Percentiles rank a stretch among this genome's conserved stretches.
Conservation (phyloP, 2,888 invertebrate species). For the Orchestes rusci region DNA sequence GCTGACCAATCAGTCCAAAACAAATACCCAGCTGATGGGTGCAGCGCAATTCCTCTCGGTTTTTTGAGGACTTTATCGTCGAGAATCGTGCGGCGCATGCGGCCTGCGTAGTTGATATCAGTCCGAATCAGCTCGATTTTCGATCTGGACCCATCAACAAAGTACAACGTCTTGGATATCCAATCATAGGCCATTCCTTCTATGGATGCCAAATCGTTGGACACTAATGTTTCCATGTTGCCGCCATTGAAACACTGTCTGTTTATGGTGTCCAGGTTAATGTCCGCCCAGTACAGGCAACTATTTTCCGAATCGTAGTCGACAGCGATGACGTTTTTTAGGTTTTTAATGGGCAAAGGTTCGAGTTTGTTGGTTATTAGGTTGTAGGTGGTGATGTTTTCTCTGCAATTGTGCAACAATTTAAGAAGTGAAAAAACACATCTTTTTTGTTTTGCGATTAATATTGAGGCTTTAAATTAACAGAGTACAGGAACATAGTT, state of each 20-base stretch:
- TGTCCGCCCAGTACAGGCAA: constrained; percentile 86
- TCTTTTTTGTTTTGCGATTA: no score
- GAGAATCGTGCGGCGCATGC: constrained; percentile 72
- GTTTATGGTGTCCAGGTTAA: constrained; percentile 68
- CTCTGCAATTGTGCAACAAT: no score
- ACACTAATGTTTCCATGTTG: constrained; percentile 60
- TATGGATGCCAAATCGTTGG: constrained; percentile 67
- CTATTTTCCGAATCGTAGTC: constrained; percentile 80
- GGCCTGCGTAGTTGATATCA: constrained; percentile 53
- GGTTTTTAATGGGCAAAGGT: constrained; percentile 58
- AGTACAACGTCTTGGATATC: constrained; percentile 79
- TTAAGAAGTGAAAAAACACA: no score
- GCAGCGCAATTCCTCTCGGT: constrained; percentile 62
- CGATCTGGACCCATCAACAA: constrained; percentile 72
- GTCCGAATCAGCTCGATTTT: constrained; percentile 78
- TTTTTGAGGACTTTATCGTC: constrained; percentile 51
- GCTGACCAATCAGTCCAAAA: constrained; percentile 89
- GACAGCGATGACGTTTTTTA: constrained; percentile 76
- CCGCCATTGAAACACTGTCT: constrained; percentile 67
- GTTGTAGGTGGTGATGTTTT: constrained; percentile 55
- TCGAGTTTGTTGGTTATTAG: constrained; percentile 43
- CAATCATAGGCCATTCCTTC: constrained; percentile 88
- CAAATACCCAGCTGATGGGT: constrained; percentile 71
- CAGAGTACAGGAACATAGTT: no score
- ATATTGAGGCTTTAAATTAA: no score